Evolutionary conservation across 2,113 vertebrate species (phyloP).

Genomic region (Trichechus manatus): DNA sequence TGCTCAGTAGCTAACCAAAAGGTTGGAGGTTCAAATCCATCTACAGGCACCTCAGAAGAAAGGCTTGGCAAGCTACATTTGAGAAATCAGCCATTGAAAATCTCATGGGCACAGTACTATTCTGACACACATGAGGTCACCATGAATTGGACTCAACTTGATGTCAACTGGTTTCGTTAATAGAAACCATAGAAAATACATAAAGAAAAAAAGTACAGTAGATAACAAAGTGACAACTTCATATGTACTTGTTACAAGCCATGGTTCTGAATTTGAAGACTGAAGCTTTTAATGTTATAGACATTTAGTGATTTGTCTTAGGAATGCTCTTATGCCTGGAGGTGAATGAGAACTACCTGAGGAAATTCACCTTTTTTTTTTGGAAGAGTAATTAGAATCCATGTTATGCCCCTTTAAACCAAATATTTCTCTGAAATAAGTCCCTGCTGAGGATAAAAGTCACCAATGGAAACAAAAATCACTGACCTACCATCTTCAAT

Average conservation of each 20-base stretch:
- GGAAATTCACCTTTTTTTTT: background rate
- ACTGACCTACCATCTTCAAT: constrained; percentile 46
- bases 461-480: constrained; percentile 39
- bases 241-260: rapidly evolving
- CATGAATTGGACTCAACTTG: background rate
- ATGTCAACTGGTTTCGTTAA: background rate
- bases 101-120: background rate
- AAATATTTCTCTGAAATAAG: constrained; percentile 24
- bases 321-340: background rate
- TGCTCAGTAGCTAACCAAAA: background rate
- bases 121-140: background rate
- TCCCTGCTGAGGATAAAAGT: constrained; percentile 29
- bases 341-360: background rate
- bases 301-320: background rate
- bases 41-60: background rate
- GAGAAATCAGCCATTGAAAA: background rate
- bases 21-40: background rate
- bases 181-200: background rate
- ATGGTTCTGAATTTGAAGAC: background rate
- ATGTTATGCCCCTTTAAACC: background rate
- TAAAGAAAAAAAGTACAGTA: background rate
- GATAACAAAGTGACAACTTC: background rate
- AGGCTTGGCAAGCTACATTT: background rate
- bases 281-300: background rate
- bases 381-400: background rate